Evolutionary conservation across 2,113 vertebrate genomes (phyloP).

Genomic region (Parus major): DNA sequence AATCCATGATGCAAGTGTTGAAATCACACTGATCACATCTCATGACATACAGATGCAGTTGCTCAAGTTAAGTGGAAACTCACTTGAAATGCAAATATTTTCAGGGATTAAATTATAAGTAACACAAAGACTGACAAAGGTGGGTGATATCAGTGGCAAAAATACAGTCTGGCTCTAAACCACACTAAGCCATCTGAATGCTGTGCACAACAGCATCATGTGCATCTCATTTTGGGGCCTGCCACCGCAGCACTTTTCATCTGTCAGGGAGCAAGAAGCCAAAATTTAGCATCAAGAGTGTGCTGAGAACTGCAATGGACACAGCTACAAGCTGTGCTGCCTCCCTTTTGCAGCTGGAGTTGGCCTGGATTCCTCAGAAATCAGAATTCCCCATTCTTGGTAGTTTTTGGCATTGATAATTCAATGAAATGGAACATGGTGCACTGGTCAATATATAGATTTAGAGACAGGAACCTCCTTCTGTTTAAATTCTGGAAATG

Average conservation of each 20-base stretch:
- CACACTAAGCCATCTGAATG: background rate
- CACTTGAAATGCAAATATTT: background rate
- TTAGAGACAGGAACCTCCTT: background rate
- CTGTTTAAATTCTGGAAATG: background rate
- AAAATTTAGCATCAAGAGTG: conserved; percentile 73
- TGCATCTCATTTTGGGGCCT: conserved; percentile 74
- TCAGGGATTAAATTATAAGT: background rate
- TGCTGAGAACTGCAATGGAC: conserved; percentile 72
- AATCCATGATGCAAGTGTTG: background rate
- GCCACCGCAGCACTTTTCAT: conserved; percentile 71
- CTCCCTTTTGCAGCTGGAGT: conserved; percentile 57
- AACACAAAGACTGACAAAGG: background rate
- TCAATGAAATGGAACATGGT: background rate
- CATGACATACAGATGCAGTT: background rate
- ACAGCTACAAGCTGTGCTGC: conserved; percentile 39
- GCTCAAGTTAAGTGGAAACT: background rate
- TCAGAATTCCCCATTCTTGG: conserved; percentile 72
- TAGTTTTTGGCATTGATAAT: conserved; percentile 17
- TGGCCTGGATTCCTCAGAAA: conserved; percentile 76
- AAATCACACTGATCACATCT: background rate
- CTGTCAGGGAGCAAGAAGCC: conserved; percentile 63
- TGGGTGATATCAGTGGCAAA: background rate
- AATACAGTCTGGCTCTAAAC: background rate
- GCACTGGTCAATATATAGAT: background rate
- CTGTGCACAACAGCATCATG: background rate